Percentiles rank a stretch among this genome's conserved stretches.
These are phyloP conservation scores for Drosophila kurseongensis DNA, from an alignment of 1,140 invertebrate species.

Conservation along the genomic window DNA sequence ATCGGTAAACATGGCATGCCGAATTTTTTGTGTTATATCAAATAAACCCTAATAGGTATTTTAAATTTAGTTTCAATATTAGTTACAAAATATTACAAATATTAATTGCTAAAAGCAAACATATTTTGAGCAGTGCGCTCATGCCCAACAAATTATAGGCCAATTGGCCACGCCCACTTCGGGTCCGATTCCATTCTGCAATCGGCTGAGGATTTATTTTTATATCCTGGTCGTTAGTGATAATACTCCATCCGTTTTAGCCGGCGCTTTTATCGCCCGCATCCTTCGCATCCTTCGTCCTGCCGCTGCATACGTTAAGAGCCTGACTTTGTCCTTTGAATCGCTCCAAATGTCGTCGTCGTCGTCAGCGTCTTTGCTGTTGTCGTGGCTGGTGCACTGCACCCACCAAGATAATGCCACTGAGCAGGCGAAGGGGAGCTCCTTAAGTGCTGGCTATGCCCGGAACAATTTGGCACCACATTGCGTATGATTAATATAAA, in stretches of 20 bases:
- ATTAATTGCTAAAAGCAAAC: background rate
- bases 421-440: background rate
- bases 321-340: conserved; percentile 31
- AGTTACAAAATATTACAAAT: too few species aligned
- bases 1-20: too few species aligned
- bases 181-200: background rate
- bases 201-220: conserved; percentile 41
- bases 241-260: conserved; percentile 49
- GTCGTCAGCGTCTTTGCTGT: conserved; percentile 2
- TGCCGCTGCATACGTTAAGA: conserved; percentile 41
- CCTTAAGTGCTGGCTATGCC: conserved; percentile 48
- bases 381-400: conserved; percentile 15
- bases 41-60: too few species aligned
- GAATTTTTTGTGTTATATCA: too few species aligned
- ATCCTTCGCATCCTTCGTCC: conserved; percentile 11
- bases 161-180: conserved; percentile 30
- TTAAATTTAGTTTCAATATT: too few species aligned
- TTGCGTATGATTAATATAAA: conserved; percentile 77
- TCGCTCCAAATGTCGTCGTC: conserved; percentile 25
- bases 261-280: conserved; percentile 40
- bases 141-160: conserved; percentile 26
- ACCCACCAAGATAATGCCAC: conserved; percentile 18
- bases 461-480: conserved; percentile 70
- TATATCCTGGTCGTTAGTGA: conserved; percentile 38
- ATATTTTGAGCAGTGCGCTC: background rate